Conservation (phyloP, 2,797 vertebrate genomes). For the Poecile montanus region DNA sequence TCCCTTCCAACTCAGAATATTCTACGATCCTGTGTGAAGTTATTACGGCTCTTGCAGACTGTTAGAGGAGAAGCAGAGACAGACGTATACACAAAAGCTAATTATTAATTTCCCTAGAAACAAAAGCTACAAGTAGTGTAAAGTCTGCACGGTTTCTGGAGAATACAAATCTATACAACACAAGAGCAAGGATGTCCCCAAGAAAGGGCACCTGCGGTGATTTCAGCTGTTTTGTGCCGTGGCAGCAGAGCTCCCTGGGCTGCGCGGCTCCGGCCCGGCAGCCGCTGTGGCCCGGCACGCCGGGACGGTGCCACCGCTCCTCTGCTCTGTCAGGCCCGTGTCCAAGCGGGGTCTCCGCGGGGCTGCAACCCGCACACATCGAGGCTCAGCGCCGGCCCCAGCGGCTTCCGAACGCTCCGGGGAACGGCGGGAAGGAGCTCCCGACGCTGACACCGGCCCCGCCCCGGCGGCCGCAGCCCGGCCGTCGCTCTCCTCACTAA, state of each 20-base stretch:
- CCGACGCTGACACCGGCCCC: no score
- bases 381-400: background rate
- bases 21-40: background rate
- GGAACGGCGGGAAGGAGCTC: no score
- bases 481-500: no score
- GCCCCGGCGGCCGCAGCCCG: no score
- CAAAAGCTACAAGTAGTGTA: background rate
- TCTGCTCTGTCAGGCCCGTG: background rate
- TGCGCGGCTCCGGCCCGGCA: background rate
- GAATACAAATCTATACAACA: accelerated
- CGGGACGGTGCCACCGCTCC: accelerated
- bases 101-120: background rate
- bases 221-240: accelerated
- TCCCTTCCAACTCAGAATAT: background rate
- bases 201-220: background rate
- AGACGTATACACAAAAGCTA: accelerated
- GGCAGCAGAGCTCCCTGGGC: background rate
- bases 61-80: background rate
- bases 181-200: accelerated
- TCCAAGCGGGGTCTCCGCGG: no score
- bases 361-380: no score
- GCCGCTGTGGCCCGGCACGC: background rate
- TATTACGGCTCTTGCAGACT: background rate
- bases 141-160: accelerated
- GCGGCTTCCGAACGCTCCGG: no score